Evolutionary conservation across 2,113 vertebrate genomes (phyloP), one percentile per base, ranked within the genome.

Genomic region (Triplophysa tibetana): DNA sequence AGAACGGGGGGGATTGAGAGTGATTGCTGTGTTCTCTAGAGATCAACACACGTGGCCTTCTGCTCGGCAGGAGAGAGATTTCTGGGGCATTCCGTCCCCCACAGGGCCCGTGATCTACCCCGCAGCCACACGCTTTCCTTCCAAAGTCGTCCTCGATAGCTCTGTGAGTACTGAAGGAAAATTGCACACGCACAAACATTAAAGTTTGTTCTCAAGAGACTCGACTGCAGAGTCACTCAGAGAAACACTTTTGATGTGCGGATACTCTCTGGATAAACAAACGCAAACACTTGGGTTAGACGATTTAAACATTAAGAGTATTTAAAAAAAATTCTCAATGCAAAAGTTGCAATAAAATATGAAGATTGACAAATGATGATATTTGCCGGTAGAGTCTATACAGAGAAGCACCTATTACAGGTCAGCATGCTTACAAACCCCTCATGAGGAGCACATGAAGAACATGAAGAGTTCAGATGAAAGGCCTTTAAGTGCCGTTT

Each of bases 41-140:
- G 77, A 78, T 78, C 70, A 3, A 17, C 26, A 21, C 38, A 33
- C 19, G 38, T 8, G 48, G 50, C n/a, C n/a, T 56, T 43, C n/a
- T 50, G 17, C 50, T 72, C 52, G 33, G 21, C 66, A 33, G 41
- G 65, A 69, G 26, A 70, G 77, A 62, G 77, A 69, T 78, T 70
- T 78, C 66, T 78, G 77, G 77, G 77, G 54, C 66, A 78, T 45
- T 2, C 65, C 8, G 2, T 78, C 66, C 54, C 66, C 65, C 66
- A 78, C 66, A 61, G 77, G 77, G 38, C 66, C 77, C 54, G 41
- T 45, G 13, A 26, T 62, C 23, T 48, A 29, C 77, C 77, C 45
- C 14, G 38, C 66, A 68, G 77, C 21, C 5, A 12, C 13, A 26
- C 70, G 29, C 58, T 73, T 73, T 33, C 14, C 43, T 17, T 69